These are phyloP conservation scores for Elanoides forficatus DNA, from an alignment of 2,113 vertebrate genomes.

Conservation along the genomic window DNA sequence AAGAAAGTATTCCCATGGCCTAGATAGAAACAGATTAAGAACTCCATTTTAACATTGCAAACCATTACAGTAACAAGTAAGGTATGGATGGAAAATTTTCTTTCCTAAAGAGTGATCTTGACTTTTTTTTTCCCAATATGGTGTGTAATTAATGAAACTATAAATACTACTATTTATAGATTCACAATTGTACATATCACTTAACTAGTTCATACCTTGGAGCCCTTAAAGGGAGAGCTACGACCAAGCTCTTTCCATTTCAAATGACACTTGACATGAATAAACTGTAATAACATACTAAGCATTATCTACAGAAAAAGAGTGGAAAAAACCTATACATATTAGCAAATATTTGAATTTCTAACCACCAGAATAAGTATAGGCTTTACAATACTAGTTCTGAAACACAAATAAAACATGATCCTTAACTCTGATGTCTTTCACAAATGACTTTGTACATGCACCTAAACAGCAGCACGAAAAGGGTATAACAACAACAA, in stretches of 20 bases:
- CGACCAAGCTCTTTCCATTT: not conserved
- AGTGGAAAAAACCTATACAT: not conserved
- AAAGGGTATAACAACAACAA: not conserved
- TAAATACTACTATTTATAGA: not conserved
- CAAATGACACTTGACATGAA: not conserved
- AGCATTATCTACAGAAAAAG: not conserved
- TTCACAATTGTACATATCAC: not conserved
- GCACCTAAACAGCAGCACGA: not conserved
- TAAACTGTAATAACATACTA: not conserved
- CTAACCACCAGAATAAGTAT: not conserved
- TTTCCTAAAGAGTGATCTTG: not conserved
- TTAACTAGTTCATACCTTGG: not conserved
- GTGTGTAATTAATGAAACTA: not conserved
- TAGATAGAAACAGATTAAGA: not conserved
- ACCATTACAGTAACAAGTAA: not conserved
- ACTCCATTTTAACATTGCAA: not conserved
- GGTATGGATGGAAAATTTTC: not conserved
- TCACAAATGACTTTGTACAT: not conserved
- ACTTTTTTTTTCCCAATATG: not conserved
- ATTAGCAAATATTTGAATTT: not conserved
- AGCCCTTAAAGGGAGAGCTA: not conserved
- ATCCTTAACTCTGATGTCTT: not conserved
- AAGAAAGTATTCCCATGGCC: not conserved
- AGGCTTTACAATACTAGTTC: not conserved
- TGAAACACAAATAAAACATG: not conserved